phyloP scores from a whole-genome alignment of 1,140 invertebrate genomes.

The Aphelinus atriplicis region DNA sequence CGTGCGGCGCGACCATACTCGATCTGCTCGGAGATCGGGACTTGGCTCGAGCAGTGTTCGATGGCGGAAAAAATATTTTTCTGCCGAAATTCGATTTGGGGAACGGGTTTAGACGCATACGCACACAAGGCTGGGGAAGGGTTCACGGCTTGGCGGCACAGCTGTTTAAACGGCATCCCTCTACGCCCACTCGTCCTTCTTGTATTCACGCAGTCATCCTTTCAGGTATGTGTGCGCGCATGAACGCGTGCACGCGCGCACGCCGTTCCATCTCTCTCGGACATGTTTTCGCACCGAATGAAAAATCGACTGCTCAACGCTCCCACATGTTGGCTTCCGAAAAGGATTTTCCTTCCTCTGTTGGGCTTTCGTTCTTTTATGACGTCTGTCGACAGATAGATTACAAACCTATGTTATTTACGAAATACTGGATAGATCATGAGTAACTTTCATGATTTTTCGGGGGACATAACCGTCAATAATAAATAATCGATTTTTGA shows the following conservation, averaged over 20 bases:
- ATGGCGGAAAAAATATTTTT: slow-evolving; percentile 45
- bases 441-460: no score
- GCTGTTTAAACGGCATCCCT: slow-evolving; percentile 56
- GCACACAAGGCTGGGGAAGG: slow-evolving; percentile 26
- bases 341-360: no score
- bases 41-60: no score
- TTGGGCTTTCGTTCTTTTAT: no score
- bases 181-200: slow-evolving; percentile 42
- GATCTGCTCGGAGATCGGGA: no score
- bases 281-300: slow-evolving; percentile 32
- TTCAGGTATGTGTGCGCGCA: slow-evolving; percentile 40
- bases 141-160: slow-evolving; percentile 45
- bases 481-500: no score
- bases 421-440: no score
- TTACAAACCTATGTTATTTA: no score
- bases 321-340: no score
- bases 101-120: not conserved
- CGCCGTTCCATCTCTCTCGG: not conserved
- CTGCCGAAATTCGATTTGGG: slow-evolving; percentile 23
- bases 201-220: slow-evolving; percentile 44
- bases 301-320: slow-evolving; percentile 18
- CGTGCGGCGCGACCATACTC: no score
- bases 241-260: not conserved
- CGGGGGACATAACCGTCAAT: no score
- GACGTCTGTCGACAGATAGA: no score